Evolutionary conservation across 1,140 invertebrate genomes (phyloP), one percentile per base, ranked within the genome.

Genomic region (Lordiphosa collinella): DNA sequence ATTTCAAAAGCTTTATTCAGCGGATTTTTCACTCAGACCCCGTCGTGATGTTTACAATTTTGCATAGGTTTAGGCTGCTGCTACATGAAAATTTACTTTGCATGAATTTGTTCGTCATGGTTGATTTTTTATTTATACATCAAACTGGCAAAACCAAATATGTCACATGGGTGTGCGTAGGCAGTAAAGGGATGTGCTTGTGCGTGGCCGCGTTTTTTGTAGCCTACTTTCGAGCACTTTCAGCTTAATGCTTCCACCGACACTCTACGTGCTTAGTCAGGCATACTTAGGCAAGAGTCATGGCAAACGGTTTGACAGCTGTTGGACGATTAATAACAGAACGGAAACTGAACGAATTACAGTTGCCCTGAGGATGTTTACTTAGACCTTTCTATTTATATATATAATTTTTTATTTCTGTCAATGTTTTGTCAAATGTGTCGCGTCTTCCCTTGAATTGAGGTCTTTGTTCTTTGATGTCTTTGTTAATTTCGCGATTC

Each of bases 51-150:
- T 31, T n/a, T 40, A 38, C 32, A 37, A 11, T 11, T 61, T 35
- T 16, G 29, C 34, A 37, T 63, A 63, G 60, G 60, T 59, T 62
- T 63, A 63, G 60, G 7, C 16, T 52, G 48, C 53, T 60, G 67
- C 57, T 35, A 80, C 76, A 80, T 82, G 76, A 70, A 80, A 80
- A 80, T 75, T 60, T 80, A 80, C 76, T 80, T 80, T 82, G 70
- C 76, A 67, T 67, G 76, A 76, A 76, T 60, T 67, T 76, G 65
- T 71, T 56, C 71, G 72, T 75, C 58, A 75, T 61, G 66, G 61
- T 80, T 67, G 76, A 75, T 80, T 80, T 80, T 80, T 80, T 75
- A 80, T 82, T 82, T 75, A 82, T 82, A 74, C 66, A 82, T 75
- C 70, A 80, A 64, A 47, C 65, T 40, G 60, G 65, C 65, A 55